Evolutionary conservation across 2,888 invertebrate species (phyloP).

Genomic region (Xanthia icteritia): DNA sequence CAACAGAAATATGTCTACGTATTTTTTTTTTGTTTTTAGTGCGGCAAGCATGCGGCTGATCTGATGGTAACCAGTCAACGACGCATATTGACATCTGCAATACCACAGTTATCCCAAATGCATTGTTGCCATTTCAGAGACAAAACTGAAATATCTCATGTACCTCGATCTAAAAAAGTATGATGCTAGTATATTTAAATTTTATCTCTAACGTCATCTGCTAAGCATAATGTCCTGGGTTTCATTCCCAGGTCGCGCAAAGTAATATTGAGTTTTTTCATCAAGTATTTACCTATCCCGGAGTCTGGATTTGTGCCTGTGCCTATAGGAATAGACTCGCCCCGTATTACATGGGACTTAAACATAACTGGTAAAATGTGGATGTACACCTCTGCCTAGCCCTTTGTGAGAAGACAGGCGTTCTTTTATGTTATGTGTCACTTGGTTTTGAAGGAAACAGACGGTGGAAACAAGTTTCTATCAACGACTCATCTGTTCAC

Average conservation of each 20-base stretch:
- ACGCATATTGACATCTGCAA: background rate
- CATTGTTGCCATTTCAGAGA: too few species aligned
- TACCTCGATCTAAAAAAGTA: too few species aligned
- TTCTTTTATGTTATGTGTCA: background rate
- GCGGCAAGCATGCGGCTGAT: too few species aligned
- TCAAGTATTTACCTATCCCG: background rate
- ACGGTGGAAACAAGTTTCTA: background rate
- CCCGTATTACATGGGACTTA: background rate
- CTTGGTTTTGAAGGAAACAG: too few species aligned
- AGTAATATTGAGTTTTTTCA: background rate
- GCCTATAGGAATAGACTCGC: background rate
- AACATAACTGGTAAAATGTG: background rate
- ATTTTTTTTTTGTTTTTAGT: too few species aligned
- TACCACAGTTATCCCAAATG: too few species aligned
- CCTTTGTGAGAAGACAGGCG: too few species aligned
- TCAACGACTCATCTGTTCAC: background rate
- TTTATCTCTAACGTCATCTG: too few species aligned
- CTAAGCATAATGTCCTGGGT: background rate
- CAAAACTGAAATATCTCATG: too few species aligned
- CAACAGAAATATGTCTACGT: background rate
- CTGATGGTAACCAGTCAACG: too few species aligned
- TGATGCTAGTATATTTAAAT: too few species aligned
- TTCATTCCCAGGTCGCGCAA: background rate
- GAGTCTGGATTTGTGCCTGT: background rate
- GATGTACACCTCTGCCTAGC: background rate